These are phyloP conservation scores for Ficedula albicollis DNA, from an alignment of 2,797 vertebrate species.

Conservation along the genomic window DNA sequence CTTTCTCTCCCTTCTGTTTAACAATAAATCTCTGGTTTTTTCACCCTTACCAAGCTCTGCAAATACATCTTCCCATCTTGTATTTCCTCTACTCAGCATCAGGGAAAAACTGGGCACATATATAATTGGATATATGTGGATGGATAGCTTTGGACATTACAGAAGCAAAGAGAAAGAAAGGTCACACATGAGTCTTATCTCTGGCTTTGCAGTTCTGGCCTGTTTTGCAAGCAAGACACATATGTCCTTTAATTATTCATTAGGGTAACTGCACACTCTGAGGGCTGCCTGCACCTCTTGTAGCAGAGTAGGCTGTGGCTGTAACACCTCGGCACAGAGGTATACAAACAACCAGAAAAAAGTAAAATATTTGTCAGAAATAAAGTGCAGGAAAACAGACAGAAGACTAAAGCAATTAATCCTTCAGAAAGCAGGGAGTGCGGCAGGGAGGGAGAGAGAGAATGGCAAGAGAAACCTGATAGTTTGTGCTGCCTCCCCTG, in stretches of 20 bases:
- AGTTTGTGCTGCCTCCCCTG: not conserved
- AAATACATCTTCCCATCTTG: not conserved
- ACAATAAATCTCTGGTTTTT: not conserved
- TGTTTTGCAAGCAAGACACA: not conserved
- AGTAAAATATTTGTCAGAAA: not conserved
- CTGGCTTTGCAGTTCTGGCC: not conserved
- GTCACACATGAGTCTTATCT: not conserved
- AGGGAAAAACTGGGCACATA: not conserved
- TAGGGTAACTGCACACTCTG: not conserved
- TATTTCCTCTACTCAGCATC: not conserved
- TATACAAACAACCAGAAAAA: not conserved
- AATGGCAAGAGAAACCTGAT: not conserved
- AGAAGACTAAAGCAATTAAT: not conserved
- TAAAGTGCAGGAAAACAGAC: not conserved
- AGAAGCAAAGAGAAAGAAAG: slow-evolving; percentile 19
- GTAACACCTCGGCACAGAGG: not conserved
- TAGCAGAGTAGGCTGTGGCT: not conserved
- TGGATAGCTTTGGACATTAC: not conserved
- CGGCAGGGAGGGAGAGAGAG: not conserved
- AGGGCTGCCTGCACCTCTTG: not conserved
- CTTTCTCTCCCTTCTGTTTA: not conserved
- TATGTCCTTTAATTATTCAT: slow-evolving; percentile 41
- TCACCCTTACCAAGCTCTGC: not conserved
- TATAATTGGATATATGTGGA: too few relatives aligned
- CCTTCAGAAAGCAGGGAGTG: not conserved